Conservation (phyloP, 2,888 invertebrate species). For the Blastobasis adustella region DNA sequence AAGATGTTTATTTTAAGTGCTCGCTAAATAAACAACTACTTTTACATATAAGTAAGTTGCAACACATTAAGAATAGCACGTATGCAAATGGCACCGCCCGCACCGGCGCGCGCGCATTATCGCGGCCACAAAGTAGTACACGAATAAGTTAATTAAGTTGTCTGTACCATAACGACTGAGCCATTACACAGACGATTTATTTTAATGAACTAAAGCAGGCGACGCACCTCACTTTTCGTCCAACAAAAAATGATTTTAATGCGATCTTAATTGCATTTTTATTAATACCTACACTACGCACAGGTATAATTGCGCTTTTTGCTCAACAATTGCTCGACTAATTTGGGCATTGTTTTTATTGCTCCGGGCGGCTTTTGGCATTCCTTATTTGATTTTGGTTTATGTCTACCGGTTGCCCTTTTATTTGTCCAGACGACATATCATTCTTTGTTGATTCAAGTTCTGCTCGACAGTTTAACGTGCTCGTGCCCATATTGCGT, state of each 20-base stretch:
- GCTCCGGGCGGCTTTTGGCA: background rate
- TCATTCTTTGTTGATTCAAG: too few species aligned
- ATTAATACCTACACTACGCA: conserved; percentile 28
- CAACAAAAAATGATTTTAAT: conserved; percentile 35
- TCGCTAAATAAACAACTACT: conserved; percentile 2
- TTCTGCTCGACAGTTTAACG: too few species aligned
- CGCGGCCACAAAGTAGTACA: conserved; percentile 18
- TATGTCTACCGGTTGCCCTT: too few species aligned
- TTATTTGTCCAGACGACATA: too few species aligned
- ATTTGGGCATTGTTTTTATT: conserved; percentile 21
- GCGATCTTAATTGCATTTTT: conserved; percentile 39
- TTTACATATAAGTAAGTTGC: conserved; percentile 3
- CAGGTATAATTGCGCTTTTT: conserved; percentile 20
- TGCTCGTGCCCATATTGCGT: too few species aligned
- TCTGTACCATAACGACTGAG: conserved; percentile 30
- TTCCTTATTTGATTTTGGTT: too few species aligned
- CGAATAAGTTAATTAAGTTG: conserved; percentile 37
- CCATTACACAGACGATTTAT: conserved; percentile 39
- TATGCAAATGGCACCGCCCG: conserved; percentile 10
- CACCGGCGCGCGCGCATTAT: conserved; percentile 16
- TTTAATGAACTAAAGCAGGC: conserved; percentile 31
- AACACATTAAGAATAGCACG: conserved; percentile 6
- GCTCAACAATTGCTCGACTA: conserved; percentile 22
- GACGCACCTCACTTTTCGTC: conserved; percentile 24
- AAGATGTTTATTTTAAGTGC: too few species aligned